Base-by-base conservation (phyloP, 1,140 invertebrate genomes). In the Tetramorium simillimum region DNA sequence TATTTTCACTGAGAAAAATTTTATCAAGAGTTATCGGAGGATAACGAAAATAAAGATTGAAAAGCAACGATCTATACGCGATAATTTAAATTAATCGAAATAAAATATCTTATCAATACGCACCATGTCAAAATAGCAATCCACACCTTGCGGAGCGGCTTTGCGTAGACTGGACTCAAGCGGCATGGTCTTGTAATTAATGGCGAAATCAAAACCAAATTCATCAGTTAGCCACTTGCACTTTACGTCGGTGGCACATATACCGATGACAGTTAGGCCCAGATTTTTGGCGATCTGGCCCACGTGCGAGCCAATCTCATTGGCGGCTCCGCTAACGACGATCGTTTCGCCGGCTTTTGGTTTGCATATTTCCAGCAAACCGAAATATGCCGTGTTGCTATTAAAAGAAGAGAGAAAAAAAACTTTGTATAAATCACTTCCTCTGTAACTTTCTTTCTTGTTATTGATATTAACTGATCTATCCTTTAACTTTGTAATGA, bases 71-170 rank as follows among this genome's bases (percentile, higher is more conserved):
- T n/a, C 7, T 40, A n/a, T 5, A 46, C 12, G 0, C 6, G 5
- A 33, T 46, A 24, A 33, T 33, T 56, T 40, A 24, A 43, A 76
- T 28, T 21, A 18, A 21, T 12, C 10, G 43, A 43, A 43, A 28
- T 24, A 16, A 63, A 3, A 49, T 51, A 18, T 72, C 21, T 16
- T 72, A 69, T 60, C 16, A 0, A 53, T 53, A 87, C 94, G 91
- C 95, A 97, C 97, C 94, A 97, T 97, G 91, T 97, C 97, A 94
- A 97, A 97, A 90, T 97, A 97, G 87, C 96, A 97, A 89, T 97
- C 97, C 2, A 97, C 93, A 46, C 96, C 97, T 16, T 97, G 94
- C 0, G 97, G 97, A n/a, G 97, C 97, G 40, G 94, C 95, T 92
- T 97, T 94, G 89, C 95, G 96, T n/a, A 98, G 93, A 53, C 94